These are phyloP conservation scores for Enteromius paludinosus DNA, from an alignment of 2,797 vertebrate genomes.

Conservation along the genomic window DNA sequence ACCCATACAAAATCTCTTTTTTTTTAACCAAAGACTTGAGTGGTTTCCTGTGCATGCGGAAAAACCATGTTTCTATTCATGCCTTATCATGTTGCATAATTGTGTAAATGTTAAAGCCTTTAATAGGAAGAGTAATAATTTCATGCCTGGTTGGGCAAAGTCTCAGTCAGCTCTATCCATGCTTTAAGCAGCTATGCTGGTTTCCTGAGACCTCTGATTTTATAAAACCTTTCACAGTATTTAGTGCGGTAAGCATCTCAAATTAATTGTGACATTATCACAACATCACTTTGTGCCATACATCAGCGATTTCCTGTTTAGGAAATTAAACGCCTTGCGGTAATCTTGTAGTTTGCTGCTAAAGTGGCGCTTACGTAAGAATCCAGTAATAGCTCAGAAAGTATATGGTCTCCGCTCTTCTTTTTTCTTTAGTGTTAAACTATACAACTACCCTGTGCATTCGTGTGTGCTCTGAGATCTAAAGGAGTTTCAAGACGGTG, in stretches of 20 bases:
- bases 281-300: slow-evolving; percentile 64
- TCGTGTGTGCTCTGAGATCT: background rate
- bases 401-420: background rate
- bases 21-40: slow-evolving; percentile 12
- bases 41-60: background rate
- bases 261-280: slow-evolving; percentile 66
- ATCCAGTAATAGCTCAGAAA: slow-evolving; percentile 43
- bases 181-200: slow-evolving; percentile 28
- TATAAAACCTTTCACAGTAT: slow-evolving; percentile 36
- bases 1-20: background rate
- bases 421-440: background rate
- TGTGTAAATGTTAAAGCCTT: slow-evolving; percentile 31
- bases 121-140: slow-evolving; percentile 43
- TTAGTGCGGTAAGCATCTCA: slow-evolving; percentile 63
- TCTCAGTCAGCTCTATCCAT: slow-evolving; percentile 6
- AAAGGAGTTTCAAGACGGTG: background rate
- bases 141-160: slow-evolving; percentile 35
- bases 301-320: slow-evolving; percentile 28
- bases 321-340: slow-evolving; percentile 19
- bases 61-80: slow-evolving; percentile 26
- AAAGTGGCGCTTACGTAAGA: slow-evolving; percentile 51
- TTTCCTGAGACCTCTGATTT: slow-evolving; percentile 49
- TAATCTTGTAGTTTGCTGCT: slow-evolving; percentile 4
- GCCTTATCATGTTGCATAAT: slow-evolving; percentile 29
- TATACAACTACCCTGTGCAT: background rate